Evolutionary conservation across 2,113 vertebrate genomes (phyloP), one percentile per base, ranked within the genome.

Genomic region (Gadus chalcogrammus): DNA sequence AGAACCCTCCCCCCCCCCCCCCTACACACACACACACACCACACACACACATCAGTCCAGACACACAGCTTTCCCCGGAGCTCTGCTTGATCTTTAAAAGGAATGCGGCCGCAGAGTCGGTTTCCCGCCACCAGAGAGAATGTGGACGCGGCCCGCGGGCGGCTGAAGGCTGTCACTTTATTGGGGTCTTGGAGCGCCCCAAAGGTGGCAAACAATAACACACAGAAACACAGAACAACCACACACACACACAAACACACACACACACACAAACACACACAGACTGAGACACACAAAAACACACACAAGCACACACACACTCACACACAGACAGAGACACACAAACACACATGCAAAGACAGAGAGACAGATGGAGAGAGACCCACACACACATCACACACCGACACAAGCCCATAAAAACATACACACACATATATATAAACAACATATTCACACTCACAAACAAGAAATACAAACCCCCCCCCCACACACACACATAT

Each of bases 121-220:
- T 68, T 61, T 72, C 68, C 76, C 72, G 77, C 76, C 73, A 56
- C 66, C 65, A 70, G 28, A 61, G 75, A 81, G 82, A 85, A 83
- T 75, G 76, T 79, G 73, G 75, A 63, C 17, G 6, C 76, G 82
- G 22, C 71, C 69, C 24, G 61, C 65, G 60, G 82, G 64, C 82
- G 79, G 65, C 61, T 24, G 22, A 24, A 17, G 77, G 74, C 82
- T 82, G 56, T 81, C 83, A 85, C 73, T 68, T 71, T 69, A 75
- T 63, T 56, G 53, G 5, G 73, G 80, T 24, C 22, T 24, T 24
- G 22, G 22, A 2, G 22, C 22, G 22, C 22, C 22, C 22, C 22
- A 24, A 24, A 24, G 12, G 22, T 24, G 22, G 22, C 22, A 24
- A 24, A 24, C 22, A 24, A 24, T 24, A 24, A 42, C 64, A 61